Conservation (phyloP, 2,797 vertebrate genomes). For the Halcyon leucocephala region DNA sequence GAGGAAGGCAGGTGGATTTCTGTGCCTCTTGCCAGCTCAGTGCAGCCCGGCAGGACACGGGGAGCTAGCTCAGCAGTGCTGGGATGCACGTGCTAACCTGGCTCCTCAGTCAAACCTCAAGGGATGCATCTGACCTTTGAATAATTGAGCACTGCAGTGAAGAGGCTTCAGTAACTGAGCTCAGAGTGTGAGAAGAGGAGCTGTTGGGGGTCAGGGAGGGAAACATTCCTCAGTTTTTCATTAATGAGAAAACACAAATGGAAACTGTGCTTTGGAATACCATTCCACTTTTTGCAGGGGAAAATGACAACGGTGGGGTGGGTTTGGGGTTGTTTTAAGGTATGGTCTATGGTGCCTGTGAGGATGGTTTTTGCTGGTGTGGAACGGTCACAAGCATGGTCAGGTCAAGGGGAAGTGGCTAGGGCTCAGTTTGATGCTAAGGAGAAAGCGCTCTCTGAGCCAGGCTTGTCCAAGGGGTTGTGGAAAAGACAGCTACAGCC, state of each 20-base stretch:
- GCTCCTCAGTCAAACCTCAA: conserved; percentile 6
- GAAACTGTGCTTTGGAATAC: neutral
- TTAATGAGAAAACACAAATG: neutral
- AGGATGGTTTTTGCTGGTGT: neutral
- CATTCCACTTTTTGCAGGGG: neutral
- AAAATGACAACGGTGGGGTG: neutral
- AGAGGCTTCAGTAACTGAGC: neutral
- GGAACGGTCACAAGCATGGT: neutral
- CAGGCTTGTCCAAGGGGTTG: neutral
- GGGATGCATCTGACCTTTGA: conserved; percentile 47
- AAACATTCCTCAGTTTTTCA: neutral
- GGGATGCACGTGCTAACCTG: conserved; percentile 2
- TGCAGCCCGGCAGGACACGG: neutral
- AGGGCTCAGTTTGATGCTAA: neutral
- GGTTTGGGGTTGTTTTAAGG: neutral
- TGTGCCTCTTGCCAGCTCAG: neutral
- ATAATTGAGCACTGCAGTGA: conserved; percentile 25
- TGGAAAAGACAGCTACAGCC: neutral
- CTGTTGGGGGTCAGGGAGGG: neutral
- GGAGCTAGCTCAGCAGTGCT: neutral
- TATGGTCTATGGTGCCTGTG: neutral
- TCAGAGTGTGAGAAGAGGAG: neutral
- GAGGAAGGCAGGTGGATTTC: conserved; percentile 13
- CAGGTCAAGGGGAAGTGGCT: neutral
- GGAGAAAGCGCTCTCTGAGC: neutral